Evolutionary conservation across 1,140 invertebrate genomes (phyloP), one percentile per base, ranked within the genome.

Genomic region (Drosophila persimilis): DNA sequence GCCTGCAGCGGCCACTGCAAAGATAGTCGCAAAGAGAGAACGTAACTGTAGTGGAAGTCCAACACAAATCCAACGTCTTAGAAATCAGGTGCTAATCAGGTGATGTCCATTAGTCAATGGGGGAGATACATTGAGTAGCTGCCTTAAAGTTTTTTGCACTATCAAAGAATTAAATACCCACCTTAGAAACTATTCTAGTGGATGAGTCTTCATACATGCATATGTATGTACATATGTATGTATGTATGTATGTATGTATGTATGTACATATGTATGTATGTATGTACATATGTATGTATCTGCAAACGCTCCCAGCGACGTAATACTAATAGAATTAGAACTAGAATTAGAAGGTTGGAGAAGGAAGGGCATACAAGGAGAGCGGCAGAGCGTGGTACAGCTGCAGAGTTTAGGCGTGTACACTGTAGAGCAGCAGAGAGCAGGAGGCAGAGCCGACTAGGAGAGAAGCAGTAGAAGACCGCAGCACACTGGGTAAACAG

Each of bases 141-240:
- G 47, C 55, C 31, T 48, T 11, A 51, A 69, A 67, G 45, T 41
- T 56, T 69, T 66, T 69, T 48, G 62, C 62, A 55, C 44, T 67
- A 69, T 69, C 65, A 67, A 31, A 48, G 24, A n/a, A 8, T 26
- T 8, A 31, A 50, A 53, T 45, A 61, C 39, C 57, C 8, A 50
- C 13, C 39, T 9, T 31, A 20, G 29, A 46, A 64, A 46, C 39
- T 35, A 64, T 48, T 65, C 15, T 35, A 31, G 35, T 22, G 22
- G 15, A 51, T 46, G 53, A 8, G 43, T 35, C 11, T 52, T 26
- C 53, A 55, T 55, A 43, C 53, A 55, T 55, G 22, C 13, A 11
- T 22, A 35, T 0, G 1, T 35, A 53, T 6, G 6, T 54, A 39
- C 6, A 6, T 22, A 35, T 5, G 0, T 39, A 53, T 6, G 11